Evolutionary conservation across 2,113 vertebrate species (phyloP).

Genomic region (Hyperoodon ampullatus): DNA sequence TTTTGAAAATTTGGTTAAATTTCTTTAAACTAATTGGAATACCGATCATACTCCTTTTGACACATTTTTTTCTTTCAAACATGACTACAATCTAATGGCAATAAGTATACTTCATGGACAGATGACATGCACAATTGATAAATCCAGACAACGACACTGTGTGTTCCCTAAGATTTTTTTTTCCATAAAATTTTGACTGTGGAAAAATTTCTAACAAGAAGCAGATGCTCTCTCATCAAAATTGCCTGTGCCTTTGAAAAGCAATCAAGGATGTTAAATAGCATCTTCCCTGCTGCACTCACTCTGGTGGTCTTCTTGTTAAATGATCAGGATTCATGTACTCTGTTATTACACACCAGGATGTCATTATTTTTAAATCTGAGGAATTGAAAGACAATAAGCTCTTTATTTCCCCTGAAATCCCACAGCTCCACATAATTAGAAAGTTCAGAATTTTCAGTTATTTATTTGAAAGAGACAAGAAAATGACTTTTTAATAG

Average conservation of each 20-base stretch:
- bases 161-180: background rate
- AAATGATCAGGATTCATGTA: slow-evolving; percentile 47
- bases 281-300: slow-evolving; percentile 10
- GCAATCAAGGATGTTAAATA: slow-evolving; percentile 65
- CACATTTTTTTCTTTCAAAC: background rate
- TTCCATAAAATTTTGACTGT: background rate
- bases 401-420: slow-evolving; percentile 53
- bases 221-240: background rate
- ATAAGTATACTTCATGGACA: background rate
- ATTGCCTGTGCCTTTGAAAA: slow-evolving; percentile 50
- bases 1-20: background rate
- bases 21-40: background rate
- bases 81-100: background rate
- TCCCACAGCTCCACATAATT: slow-evolving; percentile 35
- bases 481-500: background rate
- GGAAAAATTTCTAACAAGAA: background rate
- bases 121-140: background rate
- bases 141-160: background rate
- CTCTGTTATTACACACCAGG: slow-evolving; percentile 51
- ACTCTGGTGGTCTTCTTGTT: background rate
- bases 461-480: slow-evolving; percentile 10
- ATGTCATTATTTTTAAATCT: slow-evolving; percentile 71
- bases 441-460: background rate
- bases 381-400: slow-evolving; percentile 66
- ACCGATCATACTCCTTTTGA: background rate